phyloP scores from a whole-genome alignment of 2,797 vertebrate species.

The Rhincodon typus region DNA sequence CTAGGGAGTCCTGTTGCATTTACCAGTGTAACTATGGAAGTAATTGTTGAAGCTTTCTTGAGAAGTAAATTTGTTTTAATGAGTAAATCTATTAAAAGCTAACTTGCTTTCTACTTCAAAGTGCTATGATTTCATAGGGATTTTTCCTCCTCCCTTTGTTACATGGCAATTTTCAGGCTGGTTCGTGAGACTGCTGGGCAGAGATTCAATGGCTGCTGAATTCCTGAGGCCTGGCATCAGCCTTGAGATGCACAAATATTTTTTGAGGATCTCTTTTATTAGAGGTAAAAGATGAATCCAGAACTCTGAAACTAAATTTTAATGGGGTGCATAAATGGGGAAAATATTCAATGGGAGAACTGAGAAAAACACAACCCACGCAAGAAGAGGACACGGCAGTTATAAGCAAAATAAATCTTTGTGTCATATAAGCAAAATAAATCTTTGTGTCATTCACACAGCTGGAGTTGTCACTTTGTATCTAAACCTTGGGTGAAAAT shows the following conservation, averaged over 20 bases:
- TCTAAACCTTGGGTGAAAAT: background rate
- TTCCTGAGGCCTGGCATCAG: background rate
- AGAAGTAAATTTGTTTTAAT: background rate
- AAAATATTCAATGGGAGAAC: background rate
- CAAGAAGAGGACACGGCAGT: background rate
- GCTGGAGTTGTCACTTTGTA: background rate
- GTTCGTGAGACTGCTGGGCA: background rate
- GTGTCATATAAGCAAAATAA: background rate
- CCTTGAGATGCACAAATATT: too few species aligned
- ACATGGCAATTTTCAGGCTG: background rate
- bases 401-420: background rate
- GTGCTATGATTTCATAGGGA: background rate
- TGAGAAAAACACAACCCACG: background rate
- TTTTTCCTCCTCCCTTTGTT: background rate
- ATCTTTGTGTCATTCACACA: background rate
- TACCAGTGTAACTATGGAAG: background rate
- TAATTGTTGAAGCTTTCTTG: background rate
- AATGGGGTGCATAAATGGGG: background rate
- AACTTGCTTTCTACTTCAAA: constrained; percentile 24
- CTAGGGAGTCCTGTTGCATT: background rate
- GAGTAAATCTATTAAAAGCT: background rate
- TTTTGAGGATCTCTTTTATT: background rate
- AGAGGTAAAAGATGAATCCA: background rate
- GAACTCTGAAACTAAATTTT: background rate
- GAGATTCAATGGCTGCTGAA: background rate